Percentiles rank a stretch among this genome's conserved stretches.
Conservation (phyloP, 2,797 vertebrate species). For the Trematomus bernacchii region DNA sequence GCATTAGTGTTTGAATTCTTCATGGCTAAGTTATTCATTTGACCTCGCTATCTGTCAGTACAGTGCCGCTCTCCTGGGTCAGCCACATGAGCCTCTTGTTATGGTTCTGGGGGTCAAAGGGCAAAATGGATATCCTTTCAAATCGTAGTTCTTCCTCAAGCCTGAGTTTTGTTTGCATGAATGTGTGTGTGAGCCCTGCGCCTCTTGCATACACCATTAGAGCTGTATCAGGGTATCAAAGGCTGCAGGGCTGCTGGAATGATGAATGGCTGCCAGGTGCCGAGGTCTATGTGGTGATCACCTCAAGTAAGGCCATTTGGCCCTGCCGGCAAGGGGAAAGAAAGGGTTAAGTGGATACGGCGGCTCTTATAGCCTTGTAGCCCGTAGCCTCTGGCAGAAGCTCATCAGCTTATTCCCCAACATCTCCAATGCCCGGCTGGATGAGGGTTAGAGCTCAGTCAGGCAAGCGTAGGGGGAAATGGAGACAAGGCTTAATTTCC, state of each 20-base stretch:
- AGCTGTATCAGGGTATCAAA: constrained; percentile 63
- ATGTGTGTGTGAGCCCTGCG: constrained; percentile 48
- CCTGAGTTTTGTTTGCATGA: constrained; percentile 46
- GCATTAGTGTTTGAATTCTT: constrained; percentile 68
- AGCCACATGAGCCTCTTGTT: constrained; percentile 69
- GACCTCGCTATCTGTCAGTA: constrained; percentile 67
- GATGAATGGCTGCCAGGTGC: constrained; percentile 80
- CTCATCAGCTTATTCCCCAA: constrained; percentile 62
- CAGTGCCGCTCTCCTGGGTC: constrained; percentile 53
- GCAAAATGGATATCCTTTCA: constrained; percentile 73
- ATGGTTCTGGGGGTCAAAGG: constrained; percentile 63
- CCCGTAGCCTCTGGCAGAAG: constrained; percentile 61
- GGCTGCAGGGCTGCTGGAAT: constrained; percentile 56
- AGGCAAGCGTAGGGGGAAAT: constrained; percentile 67
- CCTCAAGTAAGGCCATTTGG: constrained; percentile 52
- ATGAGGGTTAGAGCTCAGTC: constrained; percentile 53
- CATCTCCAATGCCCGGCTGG: constrained; percentile 57
- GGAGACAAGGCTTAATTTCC: constrained; percentile 80
- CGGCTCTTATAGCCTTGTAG: constrained; percentile 41
- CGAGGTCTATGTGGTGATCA: constrained; percentile 59
- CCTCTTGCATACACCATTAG: constrained; percentile 35
- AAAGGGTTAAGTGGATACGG: constrained; percentile 70
- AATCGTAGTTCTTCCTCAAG: constrained; percentile 39
- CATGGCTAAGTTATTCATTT: constrained; percentile 60
- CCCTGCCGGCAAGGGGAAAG: constrained; percentile 39